phyloP scores from a whole-genome alignment of 1,140 invertebrate genomes.

The Brachionus rotundiformis region DNA sequence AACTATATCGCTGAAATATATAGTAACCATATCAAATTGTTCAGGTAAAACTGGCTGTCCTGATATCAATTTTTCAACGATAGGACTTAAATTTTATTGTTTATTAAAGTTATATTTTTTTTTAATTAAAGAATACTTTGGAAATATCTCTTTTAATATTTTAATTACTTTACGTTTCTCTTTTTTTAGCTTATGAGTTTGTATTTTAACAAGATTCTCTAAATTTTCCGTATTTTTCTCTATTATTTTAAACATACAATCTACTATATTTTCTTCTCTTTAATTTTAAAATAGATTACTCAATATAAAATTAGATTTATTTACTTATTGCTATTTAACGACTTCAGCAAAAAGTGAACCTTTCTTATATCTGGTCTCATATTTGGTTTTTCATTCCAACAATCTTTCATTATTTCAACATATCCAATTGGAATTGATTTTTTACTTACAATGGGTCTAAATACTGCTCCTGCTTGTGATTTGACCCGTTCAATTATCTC shows the following conservation, averaged over 20 bases:
- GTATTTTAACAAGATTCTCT: constrained; percentile 82
- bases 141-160: constrained; percentile 83
- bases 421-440: constrained; percentile 87
- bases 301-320: too few species aligned
- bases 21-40: constrained; percentile 76
- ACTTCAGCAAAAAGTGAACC: constrained; percentile 80
- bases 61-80: constrained; percentile 82
- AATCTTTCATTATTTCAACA: constrained; percentile 83
- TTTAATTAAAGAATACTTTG: constrained; percentile 69
- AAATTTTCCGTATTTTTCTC: constrained; percentile 91
- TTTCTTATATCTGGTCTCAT: constrained; percentile 82
- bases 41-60: constrained; percentile 83
- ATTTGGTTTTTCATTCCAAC: constrained; percentile 77
- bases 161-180: constrained; percentile 91
- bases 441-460: constrained; percentile 88
- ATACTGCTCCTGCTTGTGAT: constrained; percentile 78
- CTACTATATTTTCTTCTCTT: constrained; percentile 88
- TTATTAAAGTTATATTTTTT: background rate
- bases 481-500: constrained; percentile 86
- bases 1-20: constrained; percentile 98
- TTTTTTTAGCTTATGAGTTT: constrained; percentile 84
- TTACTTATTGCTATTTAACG: constrained; percentile 78
- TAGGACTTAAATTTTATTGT: constrained; percentile 68
- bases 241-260: constrained; percentile 92
- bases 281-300: too few species aligned